Evolutionary conservation across 2,888 invertebrate genomes (phyloP).

Genomic region (Trilocha varians): DNA sequence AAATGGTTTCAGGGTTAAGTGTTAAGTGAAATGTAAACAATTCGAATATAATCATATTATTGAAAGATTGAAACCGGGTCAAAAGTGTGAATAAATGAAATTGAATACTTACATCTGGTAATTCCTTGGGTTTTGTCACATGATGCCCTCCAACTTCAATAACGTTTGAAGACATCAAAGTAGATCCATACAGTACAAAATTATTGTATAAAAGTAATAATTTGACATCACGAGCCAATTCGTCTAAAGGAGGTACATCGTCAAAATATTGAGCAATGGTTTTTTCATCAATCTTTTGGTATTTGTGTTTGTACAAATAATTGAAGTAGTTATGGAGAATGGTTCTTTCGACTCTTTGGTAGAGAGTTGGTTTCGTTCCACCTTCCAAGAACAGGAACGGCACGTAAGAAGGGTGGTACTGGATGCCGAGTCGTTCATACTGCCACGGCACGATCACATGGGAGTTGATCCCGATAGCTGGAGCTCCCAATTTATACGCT

Average conservation of each 20-base stretch:
- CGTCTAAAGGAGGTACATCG: slow-evolving; percentile 58
- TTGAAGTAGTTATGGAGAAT: slow-evolving; percentile 23
- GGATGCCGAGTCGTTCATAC: slow-evolving; percentile 67
- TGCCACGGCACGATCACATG: slow-evolving; percentile 73
- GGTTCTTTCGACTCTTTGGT: slow-evolving; percentile 61
- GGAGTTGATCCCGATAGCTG: slow-evolving; percentile 71
- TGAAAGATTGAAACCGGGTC: too few species aligned
- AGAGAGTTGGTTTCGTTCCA: slow-evolving; percentile 56
- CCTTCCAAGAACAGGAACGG: slow-evolving; percentile 67
- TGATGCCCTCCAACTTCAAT: slow-evolving; percentile 76
- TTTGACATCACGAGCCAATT: slow-evolving; percentile 63
- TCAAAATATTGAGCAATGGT: slow-evolving; percentile 50
- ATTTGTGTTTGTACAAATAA: slow-evolving; percentile 23
- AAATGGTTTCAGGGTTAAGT: too few species aligned
- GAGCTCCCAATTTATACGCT: slow-evolving; percentile 68
- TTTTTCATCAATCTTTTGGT: slow-evolving; percentile 30
- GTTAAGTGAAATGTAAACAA: too few species aligned
- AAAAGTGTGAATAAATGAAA: too few species aligned
- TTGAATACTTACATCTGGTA: slow-evolving; percentile 48
- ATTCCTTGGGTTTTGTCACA: slow-evolving; percentile 42
- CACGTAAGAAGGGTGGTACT: slow-evolving; percentile 73
- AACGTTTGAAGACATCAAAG: slow-evolving; percentile 68
- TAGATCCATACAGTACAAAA: slow-evolving; percentile 62
- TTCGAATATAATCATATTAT: too few species aligned
- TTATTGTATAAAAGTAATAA: slow-evolving; percentile 73